These are phyloP conservation scores for Trichacis sp. DNA, from an alignment of 2,888 invertebrate genomes.

Conservation along the genomic window DNA sequence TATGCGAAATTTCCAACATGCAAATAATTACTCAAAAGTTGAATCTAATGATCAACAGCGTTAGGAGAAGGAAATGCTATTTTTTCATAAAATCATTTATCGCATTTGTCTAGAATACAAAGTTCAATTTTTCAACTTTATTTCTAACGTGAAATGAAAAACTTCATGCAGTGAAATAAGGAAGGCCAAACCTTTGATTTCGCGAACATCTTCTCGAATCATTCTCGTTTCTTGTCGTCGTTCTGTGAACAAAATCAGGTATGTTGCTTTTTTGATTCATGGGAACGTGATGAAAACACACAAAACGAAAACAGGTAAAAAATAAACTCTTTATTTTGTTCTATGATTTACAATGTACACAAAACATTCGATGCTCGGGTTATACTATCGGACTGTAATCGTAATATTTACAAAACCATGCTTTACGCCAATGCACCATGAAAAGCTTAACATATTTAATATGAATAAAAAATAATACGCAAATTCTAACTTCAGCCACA, in stretches of 20 bases:
- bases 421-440: conserved; percentile 34
- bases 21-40: too few species aligned
- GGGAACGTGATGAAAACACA: conserved; percentile 30
- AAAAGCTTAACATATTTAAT: conserved; percentile 21
- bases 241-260: conserved; percentile 58
- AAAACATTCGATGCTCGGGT: conserved; percentile 11
- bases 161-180: conserved; percentile 56
- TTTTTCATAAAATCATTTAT: conserved; percentile 2
- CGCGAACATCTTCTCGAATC: conserved; percentile 65
- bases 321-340: conserved; percentile 44
- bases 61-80: too few species aligned
- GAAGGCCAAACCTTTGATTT: conserved; percentile 66
- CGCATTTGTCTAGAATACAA: too few species aligned
- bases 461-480: conserved; percentile 12
- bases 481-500: conserved; percentile 48
- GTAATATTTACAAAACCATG: conserved; percentile 46
- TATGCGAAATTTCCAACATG: too few species aligned
- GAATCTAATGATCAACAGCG: too few species aligned
- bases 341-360: conserved; percentile 40
- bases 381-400: conserved; percentile 2
- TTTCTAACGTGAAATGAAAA: background rate
- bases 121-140: background rate
- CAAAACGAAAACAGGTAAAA: conserved; percentile 16
- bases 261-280: conserved; percentile 32
- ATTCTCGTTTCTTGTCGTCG: conserved; percentile 59